Evolutionary conservation across 1,140 invertebrate genomes (phyloP).

Genomic region (Orussus abietinus): DNA sequence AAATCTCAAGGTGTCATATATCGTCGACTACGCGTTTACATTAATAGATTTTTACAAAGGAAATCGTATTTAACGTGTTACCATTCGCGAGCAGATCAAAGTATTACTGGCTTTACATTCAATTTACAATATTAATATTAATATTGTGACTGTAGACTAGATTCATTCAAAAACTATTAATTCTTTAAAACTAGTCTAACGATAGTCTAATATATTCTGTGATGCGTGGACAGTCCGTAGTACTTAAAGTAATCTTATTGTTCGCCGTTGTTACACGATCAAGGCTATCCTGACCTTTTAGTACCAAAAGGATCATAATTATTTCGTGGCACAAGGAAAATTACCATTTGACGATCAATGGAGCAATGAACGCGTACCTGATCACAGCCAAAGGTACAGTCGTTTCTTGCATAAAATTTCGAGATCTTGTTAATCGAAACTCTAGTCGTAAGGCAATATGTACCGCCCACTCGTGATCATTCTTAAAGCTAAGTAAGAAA

Average conservation of each 20-base stretch:
- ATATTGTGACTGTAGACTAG: conserved; percentile 27
- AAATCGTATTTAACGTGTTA: conserved; percentile 2
- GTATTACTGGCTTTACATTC: conserved; percentile 4
- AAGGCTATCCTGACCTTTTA: too few relatives aligned
- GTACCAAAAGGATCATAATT: too few relatives aligned
- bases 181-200: conserved; percentile 20
- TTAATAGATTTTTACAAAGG: conserved; percentile 1
- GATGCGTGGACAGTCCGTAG: too few relatives aligned
- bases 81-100: conserved; percentile 3
- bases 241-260: too few relatives aligned
- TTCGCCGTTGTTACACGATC: too few relatives aligned
- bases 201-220: too few relatives aligned
- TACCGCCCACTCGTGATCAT: neutral
- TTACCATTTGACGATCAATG: conserved; percentile 4
- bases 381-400: conserved; percentile 17
- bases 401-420: conserved; percentile 8
- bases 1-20: too few relatives aligned
- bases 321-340: conserved; percentile 7
- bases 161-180: conserved; percentile 21
- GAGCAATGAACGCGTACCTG: conserved; percentile 11
- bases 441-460: conserved; percentile 3
- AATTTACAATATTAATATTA: conserved; percentile 5
- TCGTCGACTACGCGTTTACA: conserved; percentile 6
- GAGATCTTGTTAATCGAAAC: neutral
- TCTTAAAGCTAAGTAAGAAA: neutral